Conservation (phyloP, 2,797 vertebrate species). For the Diplodus puntazzo region DNA sequence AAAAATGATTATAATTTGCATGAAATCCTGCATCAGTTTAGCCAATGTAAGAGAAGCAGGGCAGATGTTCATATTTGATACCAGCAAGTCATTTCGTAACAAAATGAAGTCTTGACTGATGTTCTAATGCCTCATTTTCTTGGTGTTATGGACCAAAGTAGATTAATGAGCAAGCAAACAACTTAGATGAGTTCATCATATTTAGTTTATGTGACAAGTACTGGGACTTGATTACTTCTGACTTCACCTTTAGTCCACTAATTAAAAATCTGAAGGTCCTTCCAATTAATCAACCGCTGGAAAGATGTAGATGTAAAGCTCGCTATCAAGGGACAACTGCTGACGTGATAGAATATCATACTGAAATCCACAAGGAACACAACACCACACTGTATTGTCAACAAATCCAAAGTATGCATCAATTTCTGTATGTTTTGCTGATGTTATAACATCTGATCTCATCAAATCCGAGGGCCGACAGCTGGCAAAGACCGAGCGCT, state of each 20-base stretch:
- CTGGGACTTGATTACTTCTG: not conserved
- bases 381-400: slow-evolving; percentile 21
- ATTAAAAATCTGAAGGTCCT: not conserved
- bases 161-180: slow-evolving; percentile 5
- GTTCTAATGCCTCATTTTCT: slow-evolving; percentile 1
- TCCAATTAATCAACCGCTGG: not conserved
- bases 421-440: not conserved
- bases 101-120: slow-evolving; percentile 12
- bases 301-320: not conserved
- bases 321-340: not conserved
- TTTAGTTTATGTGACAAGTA: slow-evolving; percentile 6
- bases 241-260: not conserved
- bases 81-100: not conserved
- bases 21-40: not conserved
- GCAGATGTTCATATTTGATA: not conserved
- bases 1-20: not conserved
- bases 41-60: not conserved
- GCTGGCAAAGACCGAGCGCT: not conserved
- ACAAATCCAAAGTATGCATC: slow-evolving; percentile 27
- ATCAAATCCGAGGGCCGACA: not conserved
- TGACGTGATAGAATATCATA: slow-evolving; percentile 2
- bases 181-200: not conserved
- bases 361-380: slow-evolving; percentile 22
- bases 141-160: slow-evolving; percentile 2
- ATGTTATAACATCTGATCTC: slow-evolving; percentile 13